These are phyloP conservation scores for Pollimyrus isidori DNA, from an alignment of 2,113 vertebrate genomes.

Conservation along the genomic window DNA sequence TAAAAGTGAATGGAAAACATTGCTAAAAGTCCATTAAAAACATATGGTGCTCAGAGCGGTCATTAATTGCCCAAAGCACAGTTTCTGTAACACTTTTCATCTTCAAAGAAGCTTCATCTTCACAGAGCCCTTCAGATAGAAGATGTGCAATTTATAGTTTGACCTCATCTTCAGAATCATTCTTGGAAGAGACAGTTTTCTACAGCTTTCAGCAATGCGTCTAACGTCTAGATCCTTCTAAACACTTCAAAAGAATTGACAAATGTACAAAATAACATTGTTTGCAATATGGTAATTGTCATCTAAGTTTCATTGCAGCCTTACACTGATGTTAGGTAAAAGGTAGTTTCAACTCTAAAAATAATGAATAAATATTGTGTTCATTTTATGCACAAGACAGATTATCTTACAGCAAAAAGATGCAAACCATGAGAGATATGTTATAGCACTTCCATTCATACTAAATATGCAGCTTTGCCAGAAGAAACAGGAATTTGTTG, in stretches of 20 bases:
- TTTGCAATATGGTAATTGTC: not conserved
- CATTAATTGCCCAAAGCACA: not conserved
- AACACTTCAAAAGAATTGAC: not conserved
- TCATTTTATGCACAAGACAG: not conserved
- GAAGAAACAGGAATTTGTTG: conserved; percentile 8
- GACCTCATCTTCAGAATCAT: not conserved
- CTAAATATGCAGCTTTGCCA: conserved; percentile 16
- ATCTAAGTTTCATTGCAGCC: not conserved
- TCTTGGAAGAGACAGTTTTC: not conserved
- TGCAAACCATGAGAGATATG: not conserved
- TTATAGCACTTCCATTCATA: not conserved
- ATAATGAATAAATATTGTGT: not conserved
- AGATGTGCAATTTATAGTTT: conserved; percentile 1
- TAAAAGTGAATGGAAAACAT: not conserved
- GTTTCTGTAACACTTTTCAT: not conserved
- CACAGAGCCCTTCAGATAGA: not conserved
- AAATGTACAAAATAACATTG: not conserved
- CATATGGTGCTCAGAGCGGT: not conserved
- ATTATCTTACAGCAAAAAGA: not conserved
- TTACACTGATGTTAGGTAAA: not conserved
- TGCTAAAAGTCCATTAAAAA: not conserved
- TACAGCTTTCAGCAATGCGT: not conserved
- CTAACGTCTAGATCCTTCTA: not conserved
- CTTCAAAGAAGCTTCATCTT: conserved; percentile 3
- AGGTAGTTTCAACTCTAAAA: not conserved